Percentiles rank a stretch among this genome's conserved stretches.
Evolutionary conservation across 1,140 invertebrate genomes (phyloP).

Genomic region (Pissodes strobi): DNA sequence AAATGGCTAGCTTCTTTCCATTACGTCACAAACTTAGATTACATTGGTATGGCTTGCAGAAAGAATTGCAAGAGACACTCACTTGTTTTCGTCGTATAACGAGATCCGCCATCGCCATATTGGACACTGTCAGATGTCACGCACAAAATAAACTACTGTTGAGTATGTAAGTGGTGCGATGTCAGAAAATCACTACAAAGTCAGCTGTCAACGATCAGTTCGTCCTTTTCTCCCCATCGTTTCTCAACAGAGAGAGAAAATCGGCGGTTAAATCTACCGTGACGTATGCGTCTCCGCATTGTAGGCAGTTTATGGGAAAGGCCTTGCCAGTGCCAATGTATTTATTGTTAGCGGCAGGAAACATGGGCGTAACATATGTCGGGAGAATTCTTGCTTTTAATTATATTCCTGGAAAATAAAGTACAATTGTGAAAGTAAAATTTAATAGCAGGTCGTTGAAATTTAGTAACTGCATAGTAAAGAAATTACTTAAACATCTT

Average conservation of each 20-base stretch:
- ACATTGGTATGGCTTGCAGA: neutral
- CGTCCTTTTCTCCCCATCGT: constrained; percentile 37
- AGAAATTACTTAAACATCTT: too few species aligned
- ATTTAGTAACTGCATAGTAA: too few species aligned
- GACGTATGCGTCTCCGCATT: constrained; percentile 48
- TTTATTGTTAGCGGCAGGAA: constrained; percentile 18
- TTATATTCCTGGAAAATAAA: neutral
- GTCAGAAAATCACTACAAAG: constrained; percentile 50
- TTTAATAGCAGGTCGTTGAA: too few species aligned
- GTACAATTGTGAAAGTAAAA: neutral
- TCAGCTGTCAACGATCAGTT: constrained; percentile 46
- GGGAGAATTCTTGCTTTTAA: neutral
- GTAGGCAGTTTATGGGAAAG: constrained; percentile 46
- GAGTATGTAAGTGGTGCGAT: constrained; percentile 39
- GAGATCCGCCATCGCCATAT: constrained; percentile 5
- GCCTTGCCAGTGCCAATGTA: constrained; percentile 23
- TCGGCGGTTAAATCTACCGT: constrained; percentile 25
- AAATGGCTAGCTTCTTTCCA: too few species aligned
- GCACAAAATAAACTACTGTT: constrained; percentile 47
- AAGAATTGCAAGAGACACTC: neutral
- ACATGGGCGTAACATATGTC: constrained; percentile 24
- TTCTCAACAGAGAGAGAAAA: constrained; percentile 43
- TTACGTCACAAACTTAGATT: neutral
- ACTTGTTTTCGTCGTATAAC: neutral
- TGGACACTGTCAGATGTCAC: constrained; percentile 36